Evolutionary conservation across 2,888 invertebrate species (phyloP).

Genomic region (Pelosia muscerda): DNA sequence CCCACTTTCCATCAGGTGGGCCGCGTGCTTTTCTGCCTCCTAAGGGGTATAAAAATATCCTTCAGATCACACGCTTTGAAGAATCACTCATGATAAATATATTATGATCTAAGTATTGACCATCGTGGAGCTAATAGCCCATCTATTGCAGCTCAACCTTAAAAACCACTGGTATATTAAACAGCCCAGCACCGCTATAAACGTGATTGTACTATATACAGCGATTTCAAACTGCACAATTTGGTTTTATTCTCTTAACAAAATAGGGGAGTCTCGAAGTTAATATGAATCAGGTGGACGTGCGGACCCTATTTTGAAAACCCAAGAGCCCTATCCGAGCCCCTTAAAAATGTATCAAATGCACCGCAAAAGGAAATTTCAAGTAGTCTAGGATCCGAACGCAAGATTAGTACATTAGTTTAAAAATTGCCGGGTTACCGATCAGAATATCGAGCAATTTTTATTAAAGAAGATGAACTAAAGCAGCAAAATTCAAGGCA

Average conservation of each 20-base stretch:
- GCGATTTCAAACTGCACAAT: constrained; percentile 48
- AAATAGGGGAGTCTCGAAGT: constrained; percentile 45
- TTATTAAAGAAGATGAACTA: too few relatives aligned
- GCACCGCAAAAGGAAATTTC: constrained; percentile 56
- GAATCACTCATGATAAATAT: too few relatives aligned
- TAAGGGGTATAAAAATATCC: too few relatives aligned
- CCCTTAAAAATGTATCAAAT: constrained; percentile 81
- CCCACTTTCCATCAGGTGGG: too few relatives aligned
- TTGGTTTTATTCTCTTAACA: constrained; percentile 50
- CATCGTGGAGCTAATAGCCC: background rate
- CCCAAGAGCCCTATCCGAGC: constrained; percentile 70
- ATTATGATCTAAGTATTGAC: too few relatives aligned
- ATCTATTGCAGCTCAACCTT: background rate
- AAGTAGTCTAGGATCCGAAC: constrained; percentile 18
- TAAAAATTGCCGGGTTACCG: too few relatives aligned
- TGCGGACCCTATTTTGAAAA: constrained; percentile 43
- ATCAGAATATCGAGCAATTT: too few relatives aligned
- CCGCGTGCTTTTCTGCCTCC: too few relatives aligned
- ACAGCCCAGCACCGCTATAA: constrained; percentile 30
- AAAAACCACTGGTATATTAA: constrained; percentile 9
- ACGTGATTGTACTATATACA: constrained; percentile 48
- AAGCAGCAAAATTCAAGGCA: too few relatives aligned
- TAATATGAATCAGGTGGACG: constrained; percentile 55
- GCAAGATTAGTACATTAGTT: background rate
- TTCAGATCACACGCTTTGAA: too few relatives aligned